A percentile compares a stretch with the other conserved stretches of the same genome.
Evolutionary conservation across 1,140 invertebrate species (phyloP).

Genomic region (Druon quercuslanigerum): DNA sequence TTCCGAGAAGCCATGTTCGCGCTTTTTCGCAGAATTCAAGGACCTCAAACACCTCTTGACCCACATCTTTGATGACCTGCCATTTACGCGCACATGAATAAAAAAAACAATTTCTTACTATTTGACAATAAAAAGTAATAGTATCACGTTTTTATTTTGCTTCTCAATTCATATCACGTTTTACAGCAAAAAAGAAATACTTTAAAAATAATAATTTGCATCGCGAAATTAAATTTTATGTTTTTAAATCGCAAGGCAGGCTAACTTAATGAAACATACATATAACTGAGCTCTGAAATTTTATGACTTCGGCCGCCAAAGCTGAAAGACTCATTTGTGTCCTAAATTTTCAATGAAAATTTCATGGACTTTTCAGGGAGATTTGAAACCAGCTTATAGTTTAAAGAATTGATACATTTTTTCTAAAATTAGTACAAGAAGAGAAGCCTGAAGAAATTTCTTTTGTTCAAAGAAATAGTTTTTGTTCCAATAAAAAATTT

Average conservation of each 20-base stretch:
- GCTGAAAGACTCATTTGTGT: too few species aligned
- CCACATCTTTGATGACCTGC: slow-evolving; percentile 66
- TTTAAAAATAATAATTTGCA: neutral
- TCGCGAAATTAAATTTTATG: neutral
- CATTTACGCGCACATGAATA: slow-evolving; percentile 38
- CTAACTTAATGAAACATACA: too few species aligned
- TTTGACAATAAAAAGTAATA: neutral
- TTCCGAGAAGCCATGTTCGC: slow-evolving; percentile 38
- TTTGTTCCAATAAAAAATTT: too few species aligned
- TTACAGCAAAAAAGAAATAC: neutral
- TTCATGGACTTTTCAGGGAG: too few species aligned
- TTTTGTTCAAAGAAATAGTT: too few species aligned
- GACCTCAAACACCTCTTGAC: slow-evolving; percentile 73
- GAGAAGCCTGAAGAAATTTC: neutral
- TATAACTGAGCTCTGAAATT: too few species aligned
- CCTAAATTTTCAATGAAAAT: too few species aligned
- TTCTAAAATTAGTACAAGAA: neutral
- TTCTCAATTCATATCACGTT: neutral
- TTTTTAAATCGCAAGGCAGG: too few species aligned
- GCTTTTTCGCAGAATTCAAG: slow-evolving; percentile 64
- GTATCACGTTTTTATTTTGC: neutral
- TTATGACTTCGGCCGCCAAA: too few species aligned
- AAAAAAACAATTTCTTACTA: slow-evolving; percentile 1
- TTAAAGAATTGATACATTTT: too few species aligned
- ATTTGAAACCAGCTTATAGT: too few species aligned